A percentile compares a stretch with the other conserved stretches of the same genome.
Conservation (phyloP, 1,140 invertebrate species). For the Drosophila repleta region DNA sequence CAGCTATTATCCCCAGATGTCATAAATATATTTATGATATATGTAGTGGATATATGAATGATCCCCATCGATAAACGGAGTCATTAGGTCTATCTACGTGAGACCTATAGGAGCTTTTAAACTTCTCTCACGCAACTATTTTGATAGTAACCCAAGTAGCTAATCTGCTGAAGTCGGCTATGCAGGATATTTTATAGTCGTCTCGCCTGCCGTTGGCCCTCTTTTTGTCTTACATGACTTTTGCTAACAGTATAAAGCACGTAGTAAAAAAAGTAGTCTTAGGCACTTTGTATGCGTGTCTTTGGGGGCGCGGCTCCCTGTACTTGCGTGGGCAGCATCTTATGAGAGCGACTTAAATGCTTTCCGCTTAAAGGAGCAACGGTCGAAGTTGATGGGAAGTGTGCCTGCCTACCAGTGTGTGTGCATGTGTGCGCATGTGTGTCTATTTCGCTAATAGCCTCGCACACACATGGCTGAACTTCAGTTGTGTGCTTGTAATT, state of each 20-base stretch:
- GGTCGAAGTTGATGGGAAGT: constrained; percentile 61
- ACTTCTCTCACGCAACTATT: too few species aligned
- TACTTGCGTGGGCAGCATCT: constrained; percentile 22
- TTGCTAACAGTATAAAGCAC: constrained; percentile 35
- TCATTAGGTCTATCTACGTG: too few species aligned
- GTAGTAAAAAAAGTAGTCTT: constrained; percentile 39
- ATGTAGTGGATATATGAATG: not conserved
- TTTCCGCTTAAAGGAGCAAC: constrained; percentile 70
- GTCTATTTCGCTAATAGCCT: too few species aligned
- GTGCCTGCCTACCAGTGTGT: constrained; percentile 26
- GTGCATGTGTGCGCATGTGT: not conserved
- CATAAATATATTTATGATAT: not conserved
- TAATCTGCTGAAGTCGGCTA: not conserved
- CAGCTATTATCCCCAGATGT: too few species aligned
- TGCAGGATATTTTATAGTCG: not conserved
- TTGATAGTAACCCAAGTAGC: too few species aligned
- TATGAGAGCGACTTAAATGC: constrained; percentile 61
- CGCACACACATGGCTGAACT: too few species aligned
- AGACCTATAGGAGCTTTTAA: too few species aligned
- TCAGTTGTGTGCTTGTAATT: too few species aligned
- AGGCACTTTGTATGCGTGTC: constrained; percentile 42
- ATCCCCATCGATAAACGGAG: too few species aligned
- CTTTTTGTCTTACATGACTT: constrained; percentile 19
- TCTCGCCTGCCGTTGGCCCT: not conserved
- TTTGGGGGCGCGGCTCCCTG: constrained; percentile 35